A percentile compares a stretch with the other conserved stretches of the same genome.
Evolutionary conservation across 2,113 vertebrate species (phyloP).

Genomic region (Nibea albiflora): DNA sequence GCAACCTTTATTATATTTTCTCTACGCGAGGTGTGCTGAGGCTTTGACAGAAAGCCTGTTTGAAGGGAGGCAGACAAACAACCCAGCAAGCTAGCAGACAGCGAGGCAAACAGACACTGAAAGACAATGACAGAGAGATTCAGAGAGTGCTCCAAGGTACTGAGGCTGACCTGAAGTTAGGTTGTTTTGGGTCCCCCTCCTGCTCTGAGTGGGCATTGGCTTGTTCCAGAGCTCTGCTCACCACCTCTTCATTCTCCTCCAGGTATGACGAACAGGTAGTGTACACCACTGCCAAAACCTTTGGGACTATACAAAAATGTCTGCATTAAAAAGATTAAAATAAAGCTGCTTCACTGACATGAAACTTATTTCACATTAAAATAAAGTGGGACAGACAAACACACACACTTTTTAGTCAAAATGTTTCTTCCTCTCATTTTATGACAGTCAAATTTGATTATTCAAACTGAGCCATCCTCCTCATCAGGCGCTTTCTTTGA

Average conservation of each 20-base stretch:
- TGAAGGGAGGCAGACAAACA: slow-evolving; percentile 55
- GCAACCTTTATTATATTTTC: slow-evolving; percentile 51
- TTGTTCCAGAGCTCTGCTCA: slow-evolving; percentile 85
- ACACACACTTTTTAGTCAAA: slow-evolving; percentile 6
- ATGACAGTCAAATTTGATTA: slow-evolving; percentile 52
- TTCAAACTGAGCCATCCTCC: slow-evolving; percentile 31
- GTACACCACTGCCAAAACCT: slow-evolving; percentile 88
- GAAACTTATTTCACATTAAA: slow-evolving; percentile 21
- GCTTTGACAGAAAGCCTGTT: slow-evolving; percentile 47
- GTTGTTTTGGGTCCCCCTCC: slow-evolving; percentile 73
- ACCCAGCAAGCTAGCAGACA: slow-evolving; percentile 40
- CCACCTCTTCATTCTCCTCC: slow-evolving; percentile 90
- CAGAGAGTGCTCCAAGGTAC: background rate
- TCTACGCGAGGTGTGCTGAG: slow-evolving; percentile 41
- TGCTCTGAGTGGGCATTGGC: slow-evolving; percentile 55
- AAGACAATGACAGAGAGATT: slow-evolving; percentile 12
- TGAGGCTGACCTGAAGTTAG: slow-evolving; percentile 85
- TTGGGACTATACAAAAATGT: slow-evolving; percentile 79
- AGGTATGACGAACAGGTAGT: slow-evolving; percentile 89
- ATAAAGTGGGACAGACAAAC: slow-evolving; percentile 8
- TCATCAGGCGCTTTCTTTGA: slow-evolving; percentile 39
- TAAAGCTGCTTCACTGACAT: background rate
- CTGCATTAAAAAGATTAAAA: background rate
- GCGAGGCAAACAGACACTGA: slow-evolving; percentile 39
- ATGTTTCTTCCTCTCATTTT: slow-evolving; percentile 21